Evolutionary conservation across 2,888 invertebrate genomes (phyloP).

Genomic region (Stenodema calcarata): DNA sequence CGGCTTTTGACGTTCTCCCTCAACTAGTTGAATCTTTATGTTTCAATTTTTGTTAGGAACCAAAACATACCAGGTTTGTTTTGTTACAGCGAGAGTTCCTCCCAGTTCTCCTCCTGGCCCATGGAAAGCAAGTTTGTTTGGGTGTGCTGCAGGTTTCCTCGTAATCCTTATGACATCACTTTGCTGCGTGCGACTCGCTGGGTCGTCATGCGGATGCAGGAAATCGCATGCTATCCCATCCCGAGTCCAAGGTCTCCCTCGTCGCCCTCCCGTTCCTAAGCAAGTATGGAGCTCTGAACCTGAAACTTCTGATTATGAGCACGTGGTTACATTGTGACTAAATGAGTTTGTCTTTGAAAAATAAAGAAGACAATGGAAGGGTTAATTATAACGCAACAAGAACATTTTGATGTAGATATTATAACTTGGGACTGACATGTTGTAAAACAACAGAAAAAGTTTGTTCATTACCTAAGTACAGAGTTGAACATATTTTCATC

Average conservation of each 20-base stretch:
- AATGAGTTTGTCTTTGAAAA: no score
- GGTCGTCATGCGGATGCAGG: neutral
- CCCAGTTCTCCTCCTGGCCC: neutral
- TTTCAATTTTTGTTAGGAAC: neutral
- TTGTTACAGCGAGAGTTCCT: neutral
- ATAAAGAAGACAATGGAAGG: no score
- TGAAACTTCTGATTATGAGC: constrained; percentile 40
- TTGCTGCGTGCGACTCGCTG: constrained; percentile 7
- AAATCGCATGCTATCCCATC: neutral
- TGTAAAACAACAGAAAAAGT: no score
- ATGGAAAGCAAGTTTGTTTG: constrained; percentile 26
- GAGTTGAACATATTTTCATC: no score
- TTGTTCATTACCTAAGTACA: no score
- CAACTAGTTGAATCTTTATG: no score
- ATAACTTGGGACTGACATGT: no score
- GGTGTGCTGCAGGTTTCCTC: constrained; percentile 8
- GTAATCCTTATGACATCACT: neutral
- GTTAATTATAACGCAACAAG: no score
- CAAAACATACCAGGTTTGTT: neutral
- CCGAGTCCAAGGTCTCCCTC: neutral
- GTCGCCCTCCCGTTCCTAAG: neutral
- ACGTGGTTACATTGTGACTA: constrained; percentile 27
- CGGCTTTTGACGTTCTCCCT: no score
- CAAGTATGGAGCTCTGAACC: neutral
- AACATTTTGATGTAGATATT: no score